Percentiles rank a stretch among this genome's conserved stretches.
These are phyloP conservation scores for Coregonus suidteri DNA, from an alignment of 2,797 vertebrate species.

Conservation along the genomic window DNA sequence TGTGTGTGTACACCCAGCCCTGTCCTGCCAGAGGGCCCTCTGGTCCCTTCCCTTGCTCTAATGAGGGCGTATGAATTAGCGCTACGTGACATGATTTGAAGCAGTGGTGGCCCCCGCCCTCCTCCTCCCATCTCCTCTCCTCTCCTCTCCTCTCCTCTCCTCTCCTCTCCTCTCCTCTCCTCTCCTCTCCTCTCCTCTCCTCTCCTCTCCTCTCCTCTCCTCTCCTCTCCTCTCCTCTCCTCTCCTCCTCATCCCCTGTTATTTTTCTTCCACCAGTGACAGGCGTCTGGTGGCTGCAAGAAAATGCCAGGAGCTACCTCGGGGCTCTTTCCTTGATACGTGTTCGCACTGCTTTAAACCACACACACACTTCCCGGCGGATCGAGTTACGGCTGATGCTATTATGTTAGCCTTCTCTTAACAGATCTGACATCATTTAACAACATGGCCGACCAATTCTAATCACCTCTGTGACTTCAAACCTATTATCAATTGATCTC, in stretches of 20 bases:
- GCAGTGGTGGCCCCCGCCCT: conserved; percentile 71
- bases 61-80: conserved; percentile 99
- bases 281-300: conserved; percentile 84
- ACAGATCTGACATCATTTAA: conserved; percentile 80
- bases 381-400: conserved; percentile 78
- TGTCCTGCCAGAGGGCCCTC: conserved; percentile 69
- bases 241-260: conserved; percentile 48
- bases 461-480: conserved; percentile 73
- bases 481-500: conserved; percentile 76
- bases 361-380: conserved; percentile 39
- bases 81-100: conserved; percentile 96
- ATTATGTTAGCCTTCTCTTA: conserved; percentile 80
- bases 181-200: conserved; percentile 47
- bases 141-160: conserved; percentile 56
- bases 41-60: conserved; percentile 91
- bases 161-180: conserved; percentile 45
- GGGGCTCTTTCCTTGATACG: conserved; percentile 68
- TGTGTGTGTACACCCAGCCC: conserved; percentile 48
- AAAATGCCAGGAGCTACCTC: conserved; percentile 76
- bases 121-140: conserved; percentile 44
- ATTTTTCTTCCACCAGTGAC: conserved; percentile 79
- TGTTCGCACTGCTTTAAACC: conserved; percentile 55
- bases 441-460: conserved; percentile 73
- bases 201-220: conserved; percentile 62
- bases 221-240: conserved; percentile 41